Base-by-base conservation (phyloP, 37 sponge, comb jelly and placozoan species). In the Chondrilla cf. caribensis region DNA sequence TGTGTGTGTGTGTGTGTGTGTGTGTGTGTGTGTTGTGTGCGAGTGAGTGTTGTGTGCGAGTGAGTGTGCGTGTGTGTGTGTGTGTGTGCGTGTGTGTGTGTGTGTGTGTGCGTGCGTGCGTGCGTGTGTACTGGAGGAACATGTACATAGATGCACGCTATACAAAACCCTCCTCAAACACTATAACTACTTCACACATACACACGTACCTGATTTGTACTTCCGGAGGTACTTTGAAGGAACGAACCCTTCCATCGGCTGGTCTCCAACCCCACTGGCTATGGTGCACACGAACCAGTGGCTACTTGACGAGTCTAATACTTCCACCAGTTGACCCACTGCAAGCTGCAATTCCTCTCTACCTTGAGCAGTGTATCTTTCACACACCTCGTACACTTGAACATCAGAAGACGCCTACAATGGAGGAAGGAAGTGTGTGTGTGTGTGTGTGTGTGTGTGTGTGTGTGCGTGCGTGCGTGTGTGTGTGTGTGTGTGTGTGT, bases 241-340 rank as follows among this genome's bases (percentile, higher is more conserved):
- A 0, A 92, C 60, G 54, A 88, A 84, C 5, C 86, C 93, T 54
- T 92, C 93, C 31, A 37, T 51, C 44, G 88, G 83, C 54, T 84
- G 38, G 33, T 86, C 86, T 15, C 68, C 86, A 0, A 38, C 32
- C 2, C 38, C 68, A 4, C 22, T 24, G 18, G 93, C 64, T 19
- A 91, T 47, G 5, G 93, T 83, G 28, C 83, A 72, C n/a, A 94
- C 95, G 65, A 94, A 42, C 91, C 91, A 94, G 43, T 75, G 65
- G 40, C 17, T 44, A 18, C 68, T 62, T 14, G 82, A 77, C 24
- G 73, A 18, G 72, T 94, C 88, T 44, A 94, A 81, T 72, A 94
- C 91, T 79, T 90, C 91, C 40, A 94, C 95, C 72, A 83, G 51
- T 82, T 90, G 89, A 11, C 91, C 91, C 71, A 58, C 39, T 54